These are phyloP conservation scores for Stenodema calcarata DNA, from an alignment of 2,888 invertebrate genomes.

Conservation along the genomic window DNA sequence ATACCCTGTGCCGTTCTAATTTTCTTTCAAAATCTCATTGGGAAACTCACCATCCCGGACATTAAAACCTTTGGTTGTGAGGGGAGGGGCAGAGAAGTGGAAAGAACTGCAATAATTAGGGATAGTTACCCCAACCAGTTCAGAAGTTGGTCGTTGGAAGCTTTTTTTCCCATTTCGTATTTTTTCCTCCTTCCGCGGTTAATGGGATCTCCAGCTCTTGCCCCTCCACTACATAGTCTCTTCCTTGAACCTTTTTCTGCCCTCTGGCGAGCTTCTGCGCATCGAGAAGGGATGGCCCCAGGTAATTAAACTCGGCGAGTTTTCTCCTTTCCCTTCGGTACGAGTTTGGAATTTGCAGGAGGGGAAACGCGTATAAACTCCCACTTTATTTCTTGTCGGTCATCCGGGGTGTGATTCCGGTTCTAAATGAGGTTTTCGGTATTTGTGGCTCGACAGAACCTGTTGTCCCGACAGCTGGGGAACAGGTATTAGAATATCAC, in stretches of 20 bases:
- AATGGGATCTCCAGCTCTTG: slow-evolving; percentile 10
- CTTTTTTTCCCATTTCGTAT: background rate
- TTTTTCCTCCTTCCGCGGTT: background rate
- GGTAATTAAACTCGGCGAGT: slow-evolving; percentile 2
- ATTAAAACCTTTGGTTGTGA: background rate
- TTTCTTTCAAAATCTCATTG: background rate
- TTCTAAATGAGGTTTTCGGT: background rate
- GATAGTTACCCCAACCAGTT: background rate
- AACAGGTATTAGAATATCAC: too few relatives aligned
- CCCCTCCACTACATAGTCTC: background rate
- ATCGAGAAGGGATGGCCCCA: background rate
- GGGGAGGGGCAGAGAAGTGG: background rate
- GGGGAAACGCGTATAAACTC: background rate
- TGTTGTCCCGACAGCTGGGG: too few relatives aligned
- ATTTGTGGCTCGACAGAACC: too few relatives aligned
- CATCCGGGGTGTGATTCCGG: slow-evolving; percentile 28
- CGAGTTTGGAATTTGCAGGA: slow-evolving; percentile 1
- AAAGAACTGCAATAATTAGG: slow-evolving; percentile 7
- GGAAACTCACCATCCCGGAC: background rate
- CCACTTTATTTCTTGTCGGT: slow-evolving; percentile 20
- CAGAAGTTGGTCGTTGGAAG: background rate
- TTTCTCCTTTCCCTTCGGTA: background rate
- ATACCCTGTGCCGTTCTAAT: background rate
- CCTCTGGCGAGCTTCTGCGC: slow-evolving; percentile 1
- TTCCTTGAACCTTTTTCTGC: background rate